Evolutionary conservation across 2,113 vertebrate species (phyloP).

Genomic region (Motacilla alba): DNA sequence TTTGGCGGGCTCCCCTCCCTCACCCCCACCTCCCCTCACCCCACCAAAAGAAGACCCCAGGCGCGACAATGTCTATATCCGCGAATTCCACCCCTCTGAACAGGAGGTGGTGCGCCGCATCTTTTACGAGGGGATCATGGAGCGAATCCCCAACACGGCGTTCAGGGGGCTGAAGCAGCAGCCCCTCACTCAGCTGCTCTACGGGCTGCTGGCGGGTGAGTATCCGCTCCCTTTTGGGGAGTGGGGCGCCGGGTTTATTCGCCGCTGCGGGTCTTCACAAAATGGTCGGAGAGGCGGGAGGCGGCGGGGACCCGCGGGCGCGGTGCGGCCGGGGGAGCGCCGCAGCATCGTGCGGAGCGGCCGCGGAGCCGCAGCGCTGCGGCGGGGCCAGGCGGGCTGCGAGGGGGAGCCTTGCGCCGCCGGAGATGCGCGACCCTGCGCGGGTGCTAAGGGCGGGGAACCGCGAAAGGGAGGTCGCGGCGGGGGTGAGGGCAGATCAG

Average conservation of each 20-base stretch:
- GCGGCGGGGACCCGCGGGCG: neutral
- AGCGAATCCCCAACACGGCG: conserved; percentile 93
- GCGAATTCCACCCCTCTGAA: conserved; percentile 87
- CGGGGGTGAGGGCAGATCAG: neutral
- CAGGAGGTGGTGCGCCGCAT: conserved; percentile 89
- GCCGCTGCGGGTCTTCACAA: neutral
- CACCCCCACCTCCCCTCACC: conserved; percentile 11
- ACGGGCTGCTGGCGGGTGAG: conserved; percentile 89
- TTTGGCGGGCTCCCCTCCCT: conserved; percentile 51
- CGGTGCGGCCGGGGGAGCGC: neutral
- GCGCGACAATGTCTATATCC: conserved; percentile 83
- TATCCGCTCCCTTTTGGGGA: conserved; percentile 8
- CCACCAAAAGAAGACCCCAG: conserved; percentile 69
- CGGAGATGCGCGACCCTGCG: neutral
- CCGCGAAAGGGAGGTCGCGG: neutral
- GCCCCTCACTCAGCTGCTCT: conserved; percentile 85
- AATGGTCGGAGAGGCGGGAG: neutral
- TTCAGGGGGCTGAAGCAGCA: conserved; percentile 89
- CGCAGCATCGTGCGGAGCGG: neutral
- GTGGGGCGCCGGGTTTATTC: neutral
- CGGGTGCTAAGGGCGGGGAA: neutral
- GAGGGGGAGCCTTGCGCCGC: neutral
- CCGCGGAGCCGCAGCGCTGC: conserved; percentile 7
- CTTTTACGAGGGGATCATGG: conserved; percentile 94
- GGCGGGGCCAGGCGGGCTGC: neutral